These are phyloP conservation scores for Lycopodina hypogea DNA, from an alignment of 37 sponge, comb jelly and placozoan species.

Conservation along the genomic window DNA sequence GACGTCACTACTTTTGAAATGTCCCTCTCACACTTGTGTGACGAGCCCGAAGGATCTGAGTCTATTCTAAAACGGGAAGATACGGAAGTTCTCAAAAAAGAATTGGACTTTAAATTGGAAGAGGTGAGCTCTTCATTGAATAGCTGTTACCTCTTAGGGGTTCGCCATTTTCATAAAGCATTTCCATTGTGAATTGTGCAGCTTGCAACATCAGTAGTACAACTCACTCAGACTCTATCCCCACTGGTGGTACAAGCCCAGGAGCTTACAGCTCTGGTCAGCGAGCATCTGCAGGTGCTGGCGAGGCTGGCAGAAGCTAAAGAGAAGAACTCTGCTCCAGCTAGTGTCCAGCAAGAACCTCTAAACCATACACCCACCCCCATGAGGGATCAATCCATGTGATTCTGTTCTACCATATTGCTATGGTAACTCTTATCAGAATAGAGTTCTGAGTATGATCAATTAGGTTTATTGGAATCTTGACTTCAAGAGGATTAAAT, in stretches of 20 bases:
- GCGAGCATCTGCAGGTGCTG: constrained; percentile 24
- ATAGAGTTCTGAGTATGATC: no score
- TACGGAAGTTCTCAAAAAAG: not conserved
- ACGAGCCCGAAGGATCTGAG: constrained; percentile 9
- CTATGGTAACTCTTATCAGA: no score
- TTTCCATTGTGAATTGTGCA: no score
- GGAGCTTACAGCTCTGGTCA: constrained; percentile 28
- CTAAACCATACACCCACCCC: not conserved
- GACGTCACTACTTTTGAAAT: no score
- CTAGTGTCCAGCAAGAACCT: not conserved
- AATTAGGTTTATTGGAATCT: no score
- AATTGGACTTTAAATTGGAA: not conserved
- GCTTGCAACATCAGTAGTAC: constrained; percentile 37
- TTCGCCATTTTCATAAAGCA: no score
- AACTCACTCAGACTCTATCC: constrained; percentile 26
- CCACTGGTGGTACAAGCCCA: constrained; percentile 43
- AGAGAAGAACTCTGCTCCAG: not conserved
- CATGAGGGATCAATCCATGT: not conserved
- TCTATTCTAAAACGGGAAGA: no score
- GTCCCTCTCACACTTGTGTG: no score
- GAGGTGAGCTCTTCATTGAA: not conserved
- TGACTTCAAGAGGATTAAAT: no score
- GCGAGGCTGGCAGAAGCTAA: not conserved
- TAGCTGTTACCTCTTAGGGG: not conserved
- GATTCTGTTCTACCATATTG: not conserved